phyloP scores from a whole-genome alignment of 2,888 invertebrate genomes.

The Brenthis daphne region DNA sequence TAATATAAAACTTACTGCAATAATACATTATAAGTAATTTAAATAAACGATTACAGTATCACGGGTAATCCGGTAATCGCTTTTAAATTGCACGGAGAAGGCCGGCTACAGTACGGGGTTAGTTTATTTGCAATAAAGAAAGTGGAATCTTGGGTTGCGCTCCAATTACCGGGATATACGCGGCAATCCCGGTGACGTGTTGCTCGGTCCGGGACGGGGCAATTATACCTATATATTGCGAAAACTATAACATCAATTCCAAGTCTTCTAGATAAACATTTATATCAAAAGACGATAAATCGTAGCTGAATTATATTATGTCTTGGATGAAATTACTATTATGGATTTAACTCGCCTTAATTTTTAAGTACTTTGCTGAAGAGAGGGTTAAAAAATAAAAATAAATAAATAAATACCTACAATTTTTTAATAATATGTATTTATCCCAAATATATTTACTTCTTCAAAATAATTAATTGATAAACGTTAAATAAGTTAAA shows the following conservation, averaged over 20 bases:
- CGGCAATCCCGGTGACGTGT: slow-evolving; percentile 78
- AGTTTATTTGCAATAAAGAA: slow-evolving; percentile 82
- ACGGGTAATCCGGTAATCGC: slow-evolving; percentile 29
- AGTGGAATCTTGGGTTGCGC: slow-evolving; percentile 79
- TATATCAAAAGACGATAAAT: background rate
- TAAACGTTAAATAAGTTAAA: too few relatives aligned
- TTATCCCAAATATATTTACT: too few relatives aligned
- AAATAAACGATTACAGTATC: slow-evolving; percentile 2
- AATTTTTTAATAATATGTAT: too few relatives aligned
- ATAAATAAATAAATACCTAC: too few relatives aligned
- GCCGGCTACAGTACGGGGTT: slow-evolving; percentile 74
- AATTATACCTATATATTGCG: slow-evolving; percentile 73
- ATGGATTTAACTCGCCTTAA: too few relatives aligned
- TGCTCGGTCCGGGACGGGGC: slow-evolving; percentile 64
- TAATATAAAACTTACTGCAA: background rate
- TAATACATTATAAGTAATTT: background rate
- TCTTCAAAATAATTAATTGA: too few relatives aligned
- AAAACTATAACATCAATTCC: slow-evolving; percentile 58
- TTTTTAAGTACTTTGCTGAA: too few relatives aligned
- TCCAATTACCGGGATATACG: slow-evolving; percentile 82
- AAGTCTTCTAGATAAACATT: slow-evolving; percentile 43
- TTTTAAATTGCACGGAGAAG: slow-evolving; percentile 51
- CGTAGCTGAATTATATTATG: background rate
- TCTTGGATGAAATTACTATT: too few relatives aligned
- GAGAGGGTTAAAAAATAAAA: too few relatives aligned